Evolutionary conservation across 2,888 invertebrate genomes (phyloP).

Genomic region (Caenorhabditis sp.): DNA sequence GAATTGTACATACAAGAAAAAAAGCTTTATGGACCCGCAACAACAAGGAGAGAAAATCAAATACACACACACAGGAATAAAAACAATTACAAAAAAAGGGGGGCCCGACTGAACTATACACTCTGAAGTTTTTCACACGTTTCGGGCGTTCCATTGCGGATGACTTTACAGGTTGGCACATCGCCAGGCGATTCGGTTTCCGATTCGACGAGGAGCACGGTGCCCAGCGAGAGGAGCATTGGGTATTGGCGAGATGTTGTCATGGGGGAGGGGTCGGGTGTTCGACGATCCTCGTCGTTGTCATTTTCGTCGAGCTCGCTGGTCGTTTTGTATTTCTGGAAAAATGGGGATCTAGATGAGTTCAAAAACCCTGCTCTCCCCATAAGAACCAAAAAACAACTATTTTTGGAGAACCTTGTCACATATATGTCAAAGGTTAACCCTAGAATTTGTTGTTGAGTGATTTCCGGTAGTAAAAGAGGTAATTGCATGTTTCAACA

Average conservation of each 20-base stretch:
- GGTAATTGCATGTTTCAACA: no score
- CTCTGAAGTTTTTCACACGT: slow-evolving; percentile 37
- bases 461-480: no score
- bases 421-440: no score
- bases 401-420: no score
- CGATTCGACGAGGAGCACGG: slow-evolving; percentile 28
- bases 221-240: slow-evolving; percentile 28
- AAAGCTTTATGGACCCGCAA: not conserved
- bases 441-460: no score
- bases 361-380: no score
- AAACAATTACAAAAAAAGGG: not conserved
- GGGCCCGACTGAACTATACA: slow-evolving; percentile 9
- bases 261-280: slow-evolving; percentile 15
- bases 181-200: slow-evolving; percentile 8
- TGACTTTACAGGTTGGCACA: slow-evolving; percentile 22
- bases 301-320: slow-evolving; percentile 16
- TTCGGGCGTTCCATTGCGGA: slow-evolving; percentile 14
- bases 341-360: slow-evolving; percentile 19
- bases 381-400: no score
- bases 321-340: slow-evolving; percentile 19
- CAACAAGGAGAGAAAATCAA: not conserved
- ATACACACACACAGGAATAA: slow-evolving; percentile 1
- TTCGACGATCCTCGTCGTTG: slow-evolving; percentile 15
- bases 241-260: slow-evolving; percentile 22
- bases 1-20: not conserved